Percentiles rank a stretch among this genome's conserved stretches.
Conservation (phyloP, 2,888 invertebrate species). For the Drosophila kuntzei region DNA sequence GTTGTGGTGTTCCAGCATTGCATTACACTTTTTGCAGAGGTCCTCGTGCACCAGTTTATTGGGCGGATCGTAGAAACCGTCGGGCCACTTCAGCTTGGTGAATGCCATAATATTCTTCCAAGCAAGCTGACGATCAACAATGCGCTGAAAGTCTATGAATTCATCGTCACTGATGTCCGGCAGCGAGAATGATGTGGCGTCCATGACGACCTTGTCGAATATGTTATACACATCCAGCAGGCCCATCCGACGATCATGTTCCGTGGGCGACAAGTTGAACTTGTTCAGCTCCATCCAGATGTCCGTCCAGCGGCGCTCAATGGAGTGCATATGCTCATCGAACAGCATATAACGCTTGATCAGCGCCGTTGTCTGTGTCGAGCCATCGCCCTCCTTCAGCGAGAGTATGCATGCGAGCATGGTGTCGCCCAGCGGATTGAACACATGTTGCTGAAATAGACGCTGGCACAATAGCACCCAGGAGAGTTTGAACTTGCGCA, state of each 20-base stretch:
- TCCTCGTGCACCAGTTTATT: constrained; percentile 82
- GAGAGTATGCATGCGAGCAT: constrained; percentile 87
- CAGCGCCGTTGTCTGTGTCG: constrained; percentile 83
- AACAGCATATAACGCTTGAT: constrained; percentile 87
- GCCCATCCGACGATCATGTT: constrained; percentile 82
- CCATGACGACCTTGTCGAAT: constrained; percentile 83
- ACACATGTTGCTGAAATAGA: constrained; percentile 87
- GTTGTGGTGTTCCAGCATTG: constrained; percentile 83
- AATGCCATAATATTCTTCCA: constrained; percentile 85
- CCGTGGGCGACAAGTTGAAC: constrained; percentile 83
- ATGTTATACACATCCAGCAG: constrained; percentile 83
- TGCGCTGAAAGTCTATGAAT: constrained; percentile 83
- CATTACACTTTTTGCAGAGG: constrained; percentile 83
- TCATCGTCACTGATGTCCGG: constrained; percentile 83
- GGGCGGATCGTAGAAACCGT: constrained; percentile 82
- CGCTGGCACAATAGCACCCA: constrained; percentile 90
- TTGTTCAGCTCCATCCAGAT: constrained; percentile 85
- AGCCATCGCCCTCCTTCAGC: constrained; percentile 83
- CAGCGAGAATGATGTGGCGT: constrained; percentile 81
- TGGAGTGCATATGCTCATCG: constrained; percentile 87
- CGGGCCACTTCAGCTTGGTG: constrained; percentile 83
- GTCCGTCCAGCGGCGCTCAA: constrained; percentile 87
- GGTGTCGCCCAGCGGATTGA: constrained; percentile 87
- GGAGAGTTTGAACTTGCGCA: constrained; percentile 88
- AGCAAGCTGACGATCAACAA: constrained; percentile 83